These are phyloP conservation scores for Abrostola triplasia DNA, from an alignment of 2,888 invertebrate genomes.

Conservation along the genomic window DNA sequence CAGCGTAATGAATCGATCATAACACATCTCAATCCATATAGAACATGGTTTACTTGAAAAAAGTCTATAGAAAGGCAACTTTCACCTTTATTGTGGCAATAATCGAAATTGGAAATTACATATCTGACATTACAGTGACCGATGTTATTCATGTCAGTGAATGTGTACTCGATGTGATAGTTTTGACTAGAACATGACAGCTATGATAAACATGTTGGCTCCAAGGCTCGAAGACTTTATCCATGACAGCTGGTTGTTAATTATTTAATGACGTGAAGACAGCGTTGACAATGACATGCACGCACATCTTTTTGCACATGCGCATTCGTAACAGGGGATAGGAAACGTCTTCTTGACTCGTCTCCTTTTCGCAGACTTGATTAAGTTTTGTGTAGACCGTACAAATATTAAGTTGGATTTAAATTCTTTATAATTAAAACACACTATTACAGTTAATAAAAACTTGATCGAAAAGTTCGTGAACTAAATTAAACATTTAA, in stretches of 20 bases:
- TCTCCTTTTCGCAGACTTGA: too few species aligned
- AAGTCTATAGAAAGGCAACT: slow-evolving; percentile 58
- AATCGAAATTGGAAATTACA: slow-evolving; percentile 53
- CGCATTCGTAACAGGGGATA: slow-evolving; percentile 7
- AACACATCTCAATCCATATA: slow-evolving; percentile 34
- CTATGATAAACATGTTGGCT: slow-evolving; percentile 20
- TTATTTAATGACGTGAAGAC: too few species aligned
- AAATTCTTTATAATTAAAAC: too few species aligned
- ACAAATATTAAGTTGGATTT: too few species aligned
- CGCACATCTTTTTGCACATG: slow-evolving; percentile 15
- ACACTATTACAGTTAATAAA: too few species aligned
- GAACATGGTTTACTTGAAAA: slow-evolving; percentile 49
- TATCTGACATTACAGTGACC: slow-evolving; percentile 40
- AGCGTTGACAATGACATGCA: slow-evolving; percentile 20
- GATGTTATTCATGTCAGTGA: slow-evolving; percentile 31
- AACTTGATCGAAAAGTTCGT: too few species aligned
- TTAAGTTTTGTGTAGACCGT: too few species aligned
- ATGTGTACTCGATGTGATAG: slow-evolving; percentile 14
- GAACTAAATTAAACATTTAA: too few species aligned
- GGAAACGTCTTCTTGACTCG: too few species aligned
- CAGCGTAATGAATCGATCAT: slow-evolving; percentile 35
- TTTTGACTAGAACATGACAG: slow-evolving; percentile 30
- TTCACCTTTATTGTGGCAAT: slow-evolving; percentile 58
- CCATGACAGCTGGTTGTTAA: slow-evolving; percentile 34
- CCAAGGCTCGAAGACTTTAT: slow-evolving; percentile 10